phyloP scores from a whole-genome alignment of 2,113 vertebrate species.

The Pollachius pollachius region DNA sequence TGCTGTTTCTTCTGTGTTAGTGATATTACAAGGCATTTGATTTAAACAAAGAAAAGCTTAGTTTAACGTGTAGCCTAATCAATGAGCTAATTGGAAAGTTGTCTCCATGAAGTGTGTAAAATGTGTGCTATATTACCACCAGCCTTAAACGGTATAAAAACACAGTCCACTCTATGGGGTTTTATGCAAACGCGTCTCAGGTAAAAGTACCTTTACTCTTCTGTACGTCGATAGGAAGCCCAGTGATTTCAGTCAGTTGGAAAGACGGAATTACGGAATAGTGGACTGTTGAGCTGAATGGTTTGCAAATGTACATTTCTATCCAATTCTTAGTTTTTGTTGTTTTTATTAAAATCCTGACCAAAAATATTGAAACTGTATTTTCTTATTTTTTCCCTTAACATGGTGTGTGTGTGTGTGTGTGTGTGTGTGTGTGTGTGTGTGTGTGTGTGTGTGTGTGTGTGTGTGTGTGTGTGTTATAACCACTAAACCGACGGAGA shows the following conservation, averaged over 20 bases:
- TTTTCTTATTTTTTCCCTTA: not conserved
- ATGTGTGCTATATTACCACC: conserved; percentile 28
- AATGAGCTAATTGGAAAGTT: not conserved
- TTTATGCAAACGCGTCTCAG: conserved; percentile 67
- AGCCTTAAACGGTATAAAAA: conserved; percentile 56
- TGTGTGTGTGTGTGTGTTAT: no score
- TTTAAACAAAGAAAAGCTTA: not conserved
- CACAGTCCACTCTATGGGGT: conserved; percentile 45
- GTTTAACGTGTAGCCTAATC: not conserved
- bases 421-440: no score
- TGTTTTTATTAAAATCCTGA: conserved; percentile 52
- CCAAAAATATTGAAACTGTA: not conserved
- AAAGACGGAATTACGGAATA: conserved; percentile 6
- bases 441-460: no score
- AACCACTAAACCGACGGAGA: no score
- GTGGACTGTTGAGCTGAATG: not conserved
- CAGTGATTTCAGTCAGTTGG: conserved; percentile 33
- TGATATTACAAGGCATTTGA: not conserved
- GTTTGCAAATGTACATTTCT: conserved; percentile 38
- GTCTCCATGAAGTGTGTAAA: not conserved
- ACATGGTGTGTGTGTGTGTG: no score
- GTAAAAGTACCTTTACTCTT: conserved; percentile 50
- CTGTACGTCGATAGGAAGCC: conserved; percentile 1
- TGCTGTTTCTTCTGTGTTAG: not conserved
- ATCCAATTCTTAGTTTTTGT: conserved; percentile 28